Evolutionary conservation across 2,888 invertebrate species (phyloP).

Genomic region (Zaprionus obscuricornis): DNA sequence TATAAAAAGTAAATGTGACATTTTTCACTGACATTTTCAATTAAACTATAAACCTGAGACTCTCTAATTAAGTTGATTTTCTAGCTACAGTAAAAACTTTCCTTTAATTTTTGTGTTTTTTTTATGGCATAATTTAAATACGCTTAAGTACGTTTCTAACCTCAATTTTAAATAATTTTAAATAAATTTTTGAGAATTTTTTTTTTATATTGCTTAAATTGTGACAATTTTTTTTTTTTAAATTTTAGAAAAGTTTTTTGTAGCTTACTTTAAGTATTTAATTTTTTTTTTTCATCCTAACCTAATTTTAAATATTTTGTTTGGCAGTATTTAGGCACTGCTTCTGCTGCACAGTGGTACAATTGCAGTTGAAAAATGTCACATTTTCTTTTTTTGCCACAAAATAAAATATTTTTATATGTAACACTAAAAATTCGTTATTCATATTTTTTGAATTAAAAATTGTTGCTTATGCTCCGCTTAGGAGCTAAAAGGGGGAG

Average conservation of each 20-base stretch:
- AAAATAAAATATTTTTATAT: background rate
- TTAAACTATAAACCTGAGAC: conserved; percentile 50
- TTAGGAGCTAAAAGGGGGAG: conserved; percentile 11
- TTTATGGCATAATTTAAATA: conserved; percentile 13
- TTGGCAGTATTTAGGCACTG: no score
- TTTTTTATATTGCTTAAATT: no score
- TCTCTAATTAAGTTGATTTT: conserved; percentile 44
- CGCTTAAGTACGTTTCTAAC: no score
- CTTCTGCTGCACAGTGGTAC: conserved; percentile 40
- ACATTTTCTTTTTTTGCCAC: conserved; percentile 22
- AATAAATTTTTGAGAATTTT: no score
- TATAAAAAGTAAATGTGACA: conserved; percentile 36
- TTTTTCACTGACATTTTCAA: conserved; percentile 26
- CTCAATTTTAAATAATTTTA: no score
- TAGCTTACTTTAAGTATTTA: no score
- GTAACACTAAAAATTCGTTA: conserved; percentile 27
- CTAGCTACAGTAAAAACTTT: background rate
- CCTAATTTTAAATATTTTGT: no score
- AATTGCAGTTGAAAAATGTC: conserved; percentile 37
- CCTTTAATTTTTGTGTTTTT: background rate
- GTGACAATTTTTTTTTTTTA: background rate
- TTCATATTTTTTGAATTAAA: background rate
- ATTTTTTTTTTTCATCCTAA: no score
- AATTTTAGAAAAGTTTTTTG: no score
- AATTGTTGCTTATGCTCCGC: conserved; percentile 11